Conservation (phyloP, 2,113 vertebrate species). For the Chelonoidis abingdonii region DNA sequence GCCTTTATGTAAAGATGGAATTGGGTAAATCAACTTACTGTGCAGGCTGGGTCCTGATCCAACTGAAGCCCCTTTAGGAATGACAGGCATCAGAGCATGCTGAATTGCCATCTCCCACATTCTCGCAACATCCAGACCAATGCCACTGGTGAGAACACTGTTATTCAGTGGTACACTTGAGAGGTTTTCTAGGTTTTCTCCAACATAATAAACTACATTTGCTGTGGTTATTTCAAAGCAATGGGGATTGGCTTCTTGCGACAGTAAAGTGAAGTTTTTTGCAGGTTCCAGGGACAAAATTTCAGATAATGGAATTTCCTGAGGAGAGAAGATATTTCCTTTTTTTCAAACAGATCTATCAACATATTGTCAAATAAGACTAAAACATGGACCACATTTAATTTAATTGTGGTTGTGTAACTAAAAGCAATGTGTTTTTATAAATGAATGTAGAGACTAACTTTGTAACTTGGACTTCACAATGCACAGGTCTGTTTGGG, state of each 20-base stretch:
- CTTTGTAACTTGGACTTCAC: conserved; percentile 6
- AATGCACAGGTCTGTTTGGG: background rate
- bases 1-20: background rate
- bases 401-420: background rate
- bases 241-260: conserved; percentile 88
- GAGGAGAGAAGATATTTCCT: conserved; percentile 25
- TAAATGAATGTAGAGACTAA: background rate
- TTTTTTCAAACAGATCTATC: background rate
- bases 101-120: conserved; percentile 98
- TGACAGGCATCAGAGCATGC: conserved; percentile 95
- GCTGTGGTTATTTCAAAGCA: conserved; percentile 97
- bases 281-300: conserved; percentile 93
- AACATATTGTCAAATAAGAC: background rate
- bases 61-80: conserved; percentile 87
- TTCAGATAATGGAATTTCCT: conserved; percentile 98
- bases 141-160: conserved; percentile 85
- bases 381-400: background rate
- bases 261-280: conserved; percentile 85
- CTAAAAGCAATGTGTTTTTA: background rate
- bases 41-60: conserved; percentile 83
- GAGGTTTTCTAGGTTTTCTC: conserved; percentile 85
- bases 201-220: conserved; percentile 91
- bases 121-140: conserved; percentile 89
- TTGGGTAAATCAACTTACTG: conserved; percentile 81
- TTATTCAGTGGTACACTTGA: conserved; percentile 75